Percentiles rank a stretch among this genome's conserved stretches.
These are phyloP conservation scores for Typhlomys cinereus DNA, from an alignment of 2,113 vertebrate genomes.

Conservation along the genomic window DNA sequence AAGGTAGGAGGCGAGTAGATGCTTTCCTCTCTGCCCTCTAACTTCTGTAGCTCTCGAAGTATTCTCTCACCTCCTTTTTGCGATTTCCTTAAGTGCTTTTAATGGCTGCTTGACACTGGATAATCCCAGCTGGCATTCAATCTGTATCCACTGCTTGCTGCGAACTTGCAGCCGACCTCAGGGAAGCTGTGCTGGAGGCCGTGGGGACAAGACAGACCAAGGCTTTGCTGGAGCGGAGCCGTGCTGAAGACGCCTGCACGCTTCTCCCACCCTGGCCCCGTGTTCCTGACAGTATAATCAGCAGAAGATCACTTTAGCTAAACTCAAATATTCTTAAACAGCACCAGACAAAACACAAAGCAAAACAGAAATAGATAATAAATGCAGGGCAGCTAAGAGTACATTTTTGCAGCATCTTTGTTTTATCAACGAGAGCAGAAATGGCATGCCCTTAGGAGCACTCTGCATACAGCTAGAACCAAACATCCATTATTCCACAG, in stretches of 20 bases:
- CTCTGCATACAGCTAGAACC: not conserved
- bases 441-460: not conserved
- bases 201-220: not conserved
- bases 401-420: not conserved
- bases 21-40: slow-evolving; percentile 19
- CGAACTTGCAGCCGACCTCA: slow-evolving; percentile 54
- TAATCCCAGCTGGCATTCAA: not conserved
- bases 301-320: not conserved
- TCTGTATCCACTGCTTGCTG: slow-evolving; percentile 57
- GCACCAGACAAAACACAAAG: not conserved
- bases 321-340: not conserved
- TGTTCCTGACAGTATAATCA: not conserved
- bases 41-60: not conserved
- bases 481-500: not conserved
- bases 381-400: not conserved
- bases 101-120: slow-evolving; percentile 57
- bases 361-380: not conserved
- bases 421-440: not conserved
- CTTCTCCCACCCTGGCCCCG: not conserved
- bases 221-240: not conserved
- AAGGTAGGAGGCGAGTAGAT: not conserved
- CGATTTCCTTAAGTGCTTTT: slow-evolving; percentile 68
- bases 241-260: not conserved
- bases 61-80: slow-evolving; percentile 36
- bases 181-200: not conserved